Percentiles rank a stretch among this genome's conserved stretches.
Evolutionary conservation across 2,113 vertebrate genomes (phyloP).

Genomic region (Nerophis ophidion): DNA sequence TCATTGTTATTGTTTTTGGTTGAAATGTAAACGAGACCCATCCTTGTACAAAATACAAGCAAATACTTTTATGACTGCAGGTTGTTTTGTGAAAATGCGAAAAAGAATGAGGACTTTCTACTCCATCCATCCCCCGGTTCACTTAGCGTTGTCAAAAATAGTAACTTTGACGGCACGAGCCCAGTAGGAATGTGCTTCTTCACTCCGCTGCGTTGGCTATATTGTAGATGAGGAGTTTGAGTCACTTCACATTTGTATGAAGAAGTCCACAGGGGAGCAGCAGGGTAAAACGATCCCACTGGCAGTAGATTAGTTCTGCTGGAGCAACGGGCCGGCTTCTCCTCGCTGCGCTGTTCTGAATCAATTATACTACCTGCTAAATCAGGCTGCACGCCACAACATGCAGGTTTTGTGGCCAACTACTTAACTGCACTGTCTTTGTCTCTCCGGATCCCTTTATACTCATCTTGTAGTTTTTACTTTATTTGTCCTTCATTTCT

Average conservation of each 20-base stretch:
- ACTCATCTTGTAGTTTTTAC: neutral
- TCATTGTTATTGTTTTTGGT: too few species aligned
- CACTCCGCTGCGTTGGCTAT: conserved; percentile 28
- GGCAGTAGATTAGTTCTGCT: conserved; percentile 41
- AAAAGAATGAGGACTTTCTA: conserved; percentile 33
- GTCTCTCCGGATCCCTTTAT: conserved; percentile 6
- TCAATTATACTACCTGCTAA: conserved; percentile 48
- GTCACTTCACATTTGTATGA: conserved; percentile 41
- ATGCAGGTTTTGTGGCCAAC: conserved; percentile 21
- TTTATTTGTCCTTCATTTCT: neutral
- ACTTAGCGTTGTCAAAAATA: conserved; percentile 30
- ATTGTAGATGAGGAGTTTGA: conserved; percentile 37
- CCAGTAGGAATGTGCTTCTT: conserved; percentile 30
- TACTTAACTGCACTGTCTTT: conserved; percentile 2
- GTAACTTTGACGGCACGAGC: conserved; percentile 36
- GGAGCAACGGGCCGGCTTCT: conserved; percentile 40
- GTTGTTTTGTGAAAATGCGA: neutral
- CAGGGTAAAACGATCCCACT: conserved; percentile 42
- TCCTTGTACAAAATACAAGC: neutral
- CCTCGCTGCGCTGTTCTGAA: conserved; percentile 44
- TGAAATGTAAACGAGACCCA: too few species aligned
- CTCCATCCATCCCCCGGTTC: conserved; percentile 2
- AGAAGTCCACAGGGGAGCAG: conserved; percentile 28
- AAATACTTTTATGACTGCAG: neutral
- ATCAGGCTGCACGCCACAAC: conserved; percentile 31